phyloP scores from a whole-genome alignment of 2,888 invertebrate species.

The Drosophila suboccidentalis region DNA sequence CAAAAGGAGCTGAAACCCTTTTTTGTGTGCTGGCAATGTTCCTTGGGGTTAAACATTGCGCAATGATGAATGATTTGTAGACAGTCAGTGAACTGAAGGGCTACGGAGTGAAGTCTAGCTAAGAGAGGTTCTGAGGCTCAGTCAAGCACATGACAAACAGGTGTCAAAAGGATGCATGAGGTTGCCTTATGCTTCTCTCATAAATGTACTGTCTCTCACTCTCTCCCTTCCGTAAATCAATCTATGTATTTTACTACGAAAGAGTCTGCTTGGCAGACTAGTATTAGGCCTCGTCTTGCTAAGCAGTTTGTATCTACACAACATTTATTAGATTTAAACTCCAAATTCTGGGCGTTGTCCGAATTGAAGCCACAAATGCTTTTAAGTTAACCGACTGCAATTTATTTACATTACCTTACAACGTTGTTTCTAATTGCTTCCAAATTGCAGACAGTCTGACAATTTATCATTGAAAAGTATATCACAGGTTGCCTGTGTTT shows the following conservation, averaged over 20 bases:
- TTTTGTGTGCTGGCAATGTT: slow-evolving; percentile 49
- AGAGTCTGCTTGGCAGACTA: neutral
- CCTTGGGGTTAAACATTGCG: slow-evolving; percentile 55
- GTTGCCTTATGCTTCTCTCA: slow-evolving; percentile 17
- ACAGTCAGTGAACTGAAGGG: slow-evolving; percentile 46
- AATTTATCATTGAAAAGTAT: slow-evolving; percentile 73
- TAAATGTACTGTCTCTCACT: neutral
- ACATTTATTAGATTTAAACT: slow-evolving; percentile 72
- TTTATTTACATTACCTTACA: slow-evolving; percentile 74
- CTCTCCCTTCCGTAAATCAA: neutral
- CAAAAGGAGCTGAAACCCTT: slow-evolving; percentile 52
- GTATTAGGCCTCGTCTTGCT: neutral
- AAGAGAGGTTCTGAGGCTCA: neutral
- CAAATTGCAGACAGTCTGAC: slow-evolving; percentile 52
- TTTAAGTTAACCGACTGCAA: slow-evolving; percentile 43
- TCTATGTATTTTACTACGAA: neutral
- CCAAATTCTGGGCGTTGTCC: slow-evolving; percentile 52
- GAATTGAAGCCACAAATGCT: slow-evolving; percentile 53
- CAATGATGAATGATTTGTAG: slow-evolving; percentile 82
- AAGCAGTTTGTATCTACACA: slow-evolving; percentile 8
- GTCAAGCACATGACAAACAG: slow-evolving; percentile 72
- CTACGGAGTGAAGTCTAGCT: slow-evolving; percentile 1
- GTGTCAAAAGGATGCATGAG: slow-evolving; percentile 73
- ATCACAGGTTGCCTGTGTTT: slow-evolving; percentile 15
- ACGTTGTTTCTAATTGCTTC: slow-evolving; percentile 50